Evolutionary conservation across 2,797 vertebrate species (phyloP).

Genomic region (Podarcis siculus): DNA sequence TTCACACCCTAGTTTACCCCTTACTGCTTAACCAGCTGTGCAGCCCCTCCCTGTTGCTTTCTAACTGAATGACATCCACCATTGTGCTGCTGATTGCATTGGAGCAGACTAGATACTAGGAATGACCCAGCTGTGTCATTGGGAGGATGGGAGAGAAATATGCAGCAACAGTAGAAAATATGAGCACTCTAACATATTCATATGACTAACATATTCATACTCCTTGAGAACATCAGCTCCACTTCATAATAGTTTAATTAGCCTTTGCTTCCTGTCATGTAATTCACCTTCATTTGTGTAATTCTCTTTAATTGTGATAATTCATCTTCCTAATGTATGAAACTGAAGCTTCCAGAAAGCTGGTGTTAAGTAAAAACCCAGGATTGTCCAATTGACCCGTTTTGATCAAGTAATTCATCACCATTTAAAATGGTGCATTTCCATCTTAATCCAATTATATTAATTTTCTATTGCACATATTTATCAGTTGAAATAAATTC

Average conservation of each 20-base stretch:
- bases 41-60: too few species aligned
- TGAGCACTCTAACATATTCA: background rate
- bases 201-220: conserved; percentile 12
- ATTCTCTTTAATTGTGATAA: conserved; percentile 40
- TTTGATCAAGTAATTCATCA: conserved; percentile 4
- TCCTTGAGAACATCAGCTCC: conserved; percentile 21
- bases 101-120: background rate
- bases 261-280: conserved; percentile 44
- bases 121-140: background rate
- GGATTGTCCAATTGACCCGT: conserved; percentile 4
- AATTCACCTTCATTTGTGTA: conserved; percentile 35
- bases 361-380: conserved; percentile 6
- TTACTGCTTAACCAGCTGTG: background rate
- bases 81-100: background rate
- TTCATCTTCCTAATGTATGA: conserved; percentile 32
- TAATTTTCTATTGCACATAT: background rate
- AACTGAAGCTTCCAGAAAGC: background rate
- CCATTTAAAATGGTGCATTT: background rate
- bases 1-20: background rate
- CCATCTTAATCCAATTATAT: conserved; percentile 10
- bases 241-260: conserved; percentile 46
- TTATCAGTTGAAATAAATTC: background rate
- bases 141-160: background rate
- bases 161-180: background rate
- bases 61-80: background rate